These are phyloP conservation scores for Argentina silus DNA, from an alignment of 2,797 vertebrate genomes.

Conservation along the genomic window DNA sequence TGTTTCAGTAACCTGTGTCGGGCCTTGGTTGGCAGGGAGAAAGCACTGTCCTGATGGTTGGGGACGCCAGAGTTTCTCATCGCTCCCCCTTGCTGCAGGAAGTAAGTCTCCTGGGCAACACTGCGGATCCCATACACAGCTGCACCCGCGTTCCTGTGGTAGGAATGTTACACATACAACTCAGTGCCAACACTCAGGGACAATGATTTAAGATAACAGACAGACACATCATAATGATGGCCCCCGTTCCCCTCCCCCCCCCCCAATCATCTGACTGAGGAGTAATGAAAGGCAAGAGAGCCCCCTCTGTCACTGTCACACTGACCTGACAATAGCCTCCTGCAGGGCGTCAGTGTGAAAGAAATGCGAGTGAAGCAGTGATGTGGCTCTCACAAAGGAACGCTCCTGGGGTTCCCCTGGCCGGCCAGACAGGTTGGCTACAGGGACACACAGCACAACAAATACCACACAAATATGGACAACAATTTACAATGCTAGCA, in stretches of 20 bases:
- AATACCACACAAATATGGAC: conserved; percentile 52
- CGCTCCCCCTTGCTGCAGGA: conserved; percentile 82
- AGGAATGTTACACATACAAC: conserved; percentile 30
- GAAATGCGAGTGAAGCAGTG: conserved; percentile 90
- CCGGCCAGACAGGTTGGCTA: conserved; percentile 87
- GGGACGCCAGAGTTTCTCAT: conserved; percentile 89
- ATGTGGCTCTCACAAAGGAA: conserved; percentile 85
- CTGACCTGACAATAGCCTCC: conserved; percentile 90
- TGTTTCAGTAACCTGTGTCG: conserved; percentile 92
- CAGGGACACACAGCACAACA: conserved; percentile 61
- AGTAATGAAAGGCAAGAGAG: conserved; percentile 33
- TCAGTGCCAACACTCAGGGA: neutral
- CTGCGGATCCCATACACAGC: conserved; percentile 86
- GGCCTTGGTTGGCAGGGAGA: conserved; percentile 86
- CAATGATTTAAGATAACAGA: conserved; percentile 18
- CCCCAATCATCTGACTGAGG: conserved; percentile 44
- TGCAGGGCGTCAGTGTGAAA: conserved; percentile 80
- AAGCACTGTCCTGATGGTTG: conserved; percentile 87
- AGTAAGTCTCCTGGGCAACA: conserved; percentile 89
- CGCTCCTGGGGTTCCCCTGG: conserved; percentile 74
- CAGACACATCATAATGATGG: conserved; percentile 18
- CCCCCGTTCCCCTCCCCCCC: conserved; percentile 11
- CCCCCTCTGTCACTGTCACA: conserved; percentile 44
- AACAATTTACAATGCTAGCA: conserved; percentile 30
- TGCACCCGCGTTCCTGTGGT: conserved; percentile 80